phyloP scores from a whole-genome alignment of 92 coral and sea anemone genomes.

The Epizoanthus illoricatus region DNA sequence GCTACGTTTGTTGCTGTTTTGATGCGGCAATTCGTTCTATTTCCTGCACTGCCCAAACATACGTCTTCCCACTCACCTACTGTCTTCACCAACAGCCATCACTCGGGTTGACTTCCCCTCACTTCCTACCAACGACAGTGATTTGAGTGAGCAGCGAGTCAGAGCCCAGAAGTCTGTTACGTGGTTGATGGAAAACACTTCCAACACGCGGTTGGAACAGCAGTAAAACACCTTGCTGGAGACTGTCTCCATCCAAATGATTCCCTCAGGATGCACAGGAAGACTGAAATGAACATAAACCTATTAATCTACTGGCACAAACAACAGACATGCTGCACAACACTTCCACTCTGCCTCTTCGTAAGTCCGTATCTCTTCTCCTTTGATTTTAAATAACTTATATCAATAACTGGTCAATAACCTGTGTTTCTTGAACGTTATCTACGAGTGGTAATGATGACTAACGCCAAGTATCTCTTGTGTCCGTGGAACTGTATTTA shows the following conservation, averaged over 20 bases:
- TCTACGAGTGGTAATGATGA: neutral
- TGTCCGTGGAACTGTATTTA: no score
- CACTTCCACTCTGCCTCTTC: no score
- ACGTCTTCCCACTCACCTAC: conserved; percentile 61
- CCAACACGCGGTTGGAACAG: conserved; percentile 75
- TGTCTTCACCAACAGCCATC: conserved; percentile 86
- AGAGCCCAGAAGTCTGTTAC: conserved; percentile 86
- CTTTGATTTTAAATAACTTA: no score
- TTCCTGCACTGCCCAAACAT: no score
- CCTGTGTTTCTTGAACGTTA: neutral
- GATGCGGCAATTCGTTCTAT: no score
- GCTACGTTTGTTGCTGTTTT: neutral
- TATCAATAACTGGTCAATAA: no score
- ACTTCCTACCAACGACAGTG: conserved; percentile 76
- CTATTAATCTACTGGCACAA: neutral
- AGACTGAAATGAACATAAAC: conserved; percentile 50
- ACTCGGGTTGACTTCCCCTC: conserved; percentile 80
- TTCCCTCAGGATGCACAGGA: conserved; percentile 91
- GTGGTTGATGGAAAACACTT: conserved; percentile 88
- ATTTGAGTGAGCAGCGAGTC: conserved; percentile 82
- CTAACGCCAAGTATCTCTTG: no score
- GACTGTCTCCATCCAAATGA: conserved; percentile 87
- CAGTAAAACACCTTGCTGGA: conserved; percentile 81
- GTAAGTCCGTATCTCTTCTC: no score
- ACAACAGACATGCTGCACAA: neutral